phyloP scores from a whole-genome alignment of 2,888 invertebrate species.

The Palloptera scutellata region DNA sequence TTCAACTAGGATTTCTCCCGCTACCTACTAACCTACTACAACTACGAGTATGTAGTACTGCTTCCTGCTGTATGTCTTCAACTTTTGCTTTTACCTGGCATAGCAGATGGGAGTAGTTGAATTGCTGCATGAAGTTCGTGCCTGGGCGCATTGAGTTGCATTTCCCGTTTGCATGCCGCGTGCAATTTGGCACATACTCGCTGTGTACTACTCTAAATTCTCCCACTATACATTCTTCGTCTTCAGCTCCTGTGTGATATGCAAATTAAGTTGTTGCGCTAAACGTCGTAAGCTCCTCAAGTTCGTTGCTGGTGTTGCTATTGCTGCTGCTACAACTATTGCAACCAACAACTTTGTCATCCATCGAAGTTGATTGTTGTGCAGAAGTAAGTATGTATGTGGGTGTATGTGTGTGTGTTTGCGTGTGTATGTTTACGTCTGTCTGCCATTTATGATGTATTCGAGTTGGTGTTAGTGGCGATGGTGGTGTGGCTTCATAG shows the following conservation, averaged over 20 bases:
- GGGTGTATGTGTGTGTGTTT: not conserved
- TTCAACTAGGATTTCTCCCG: no score
- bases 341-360: not conserved
- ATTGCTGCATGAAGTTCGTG: constrained; percentile 29
- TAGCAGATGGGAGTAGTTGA: no score
- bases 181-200: constrained; percentile 58
- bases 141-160: constrained; percentile 45
- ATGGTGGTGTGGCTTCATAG: not conserved
- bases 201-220: constrained; percentile 9
- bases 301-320: not conserved
- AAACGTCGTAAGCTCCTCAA: constrained; percentile 49
- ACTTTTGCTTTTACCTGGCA: no score
- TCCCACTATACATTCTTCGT: no score
- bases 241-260: constrained; percentile 44
- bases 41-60: not conserved
- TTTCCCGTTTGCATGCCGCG: constrained; percentile 53
- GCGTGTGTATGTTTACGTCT: no score
- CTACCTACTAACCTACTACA: no score
- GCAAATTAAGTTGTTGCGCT: constrained; percentile 63
- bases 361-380: not conserved
- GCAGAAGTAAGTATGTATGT: not conserved
- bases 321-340: constrained; percentile 14
- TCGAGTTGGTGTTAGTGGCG: constrained; percentile 9
- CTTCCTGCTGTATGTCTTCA: constrained; percentile 7
- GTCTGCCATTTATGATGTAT: not conserved